phyloP scores from a whole-genome alignment of 1,140 invertebrate genomes.

The Tetramorium alpestre region DNA sequence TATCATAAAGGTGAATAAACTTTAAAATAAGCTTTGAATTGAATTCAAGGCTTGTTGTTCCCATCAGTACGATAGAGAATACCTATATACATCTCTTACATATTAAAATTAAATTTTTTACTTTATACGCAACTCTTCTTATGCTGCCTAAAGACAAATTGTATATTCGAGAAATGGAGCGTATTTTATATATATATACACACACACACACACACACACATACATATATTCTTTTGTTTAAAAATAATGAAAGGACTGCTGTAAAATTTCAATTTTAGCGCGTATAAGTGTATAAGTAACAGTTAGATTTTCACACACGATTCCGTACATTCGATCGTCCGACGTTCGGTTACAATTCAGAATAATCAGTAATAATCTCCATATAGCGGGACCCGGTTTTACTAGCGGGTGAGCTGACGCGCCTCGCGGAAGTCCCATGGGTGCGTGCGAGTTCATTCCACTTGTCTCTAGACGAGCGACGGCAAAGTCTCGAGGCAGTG shows the following conservation, averaged over 20 bases:
- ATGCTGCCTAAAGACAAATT: background rate
- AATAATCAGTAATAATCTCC: constrained; percentile 32
- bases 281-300: background rate
- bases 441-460: constrained; percentile 58
- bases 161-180: background rate
- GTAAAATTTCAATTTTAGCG: background rate
- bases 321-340: background rate
- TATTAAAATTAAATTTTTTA: background rate
- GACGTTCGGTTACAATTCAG: constrained; percentile 23
- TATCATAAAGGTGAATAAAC: background rate
- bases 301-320: background rate
- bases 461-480: constrained; percentile 49
- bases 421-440: constrained; percentile 43
- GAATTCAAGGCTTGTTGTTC: background rate
- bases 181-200: too few species aligned
- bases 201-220: too few species aligned
- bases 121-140: background rate
- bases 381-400: constrained; percentile 43
- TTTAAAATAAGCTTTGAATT: background rate
- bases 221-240: background rate
- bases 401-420: constrained; percentile 10
- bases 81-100: background rate
- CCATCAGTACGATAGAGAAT: background rate
- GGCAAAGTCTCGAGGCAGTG: constrained; percentile 30
- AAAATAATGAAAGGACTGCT: background rate